These are phyloP conservation scores for Sipha maydis DNA, from an alignment of 2,888 invertebrate species.

Conservation along the genomic window DNA sequence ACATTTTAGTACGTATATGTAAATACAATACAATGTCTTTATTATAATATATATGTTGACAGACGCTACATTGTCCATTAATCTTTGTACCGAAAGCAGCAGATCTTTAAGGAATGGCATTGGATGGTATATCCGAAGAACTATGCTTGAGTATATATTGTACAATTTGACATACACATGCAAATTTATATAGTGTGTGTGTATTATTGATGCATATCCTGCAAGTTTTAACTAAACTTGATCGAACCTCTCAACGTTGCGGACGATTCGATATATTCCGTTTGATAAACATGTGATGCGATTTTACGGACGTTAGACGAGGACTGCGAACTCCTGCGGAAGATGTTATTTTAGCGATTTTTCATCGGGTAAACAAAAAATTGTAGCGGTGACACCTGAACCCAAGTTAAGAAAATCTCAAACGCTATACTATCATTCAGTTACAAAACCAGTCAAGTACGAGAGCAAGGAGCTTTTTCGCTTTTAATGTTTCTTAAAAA, in stretches of 20 bases:
- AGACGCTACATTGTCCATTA: slow-evolving; percentile 4
- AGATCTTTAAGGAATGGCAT: neutral
- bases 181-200: no score
- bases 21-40: no score
- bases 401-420: neutral
- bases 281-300: neutral
- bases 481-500: neutral
- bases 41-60: neutral
- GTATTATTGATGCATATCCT: neutral
- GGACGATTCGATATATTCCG: no score
- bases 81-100: neutral
- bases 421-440: neutral
- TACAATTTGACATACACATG: no score
- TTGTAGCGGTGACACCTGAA: neutral
- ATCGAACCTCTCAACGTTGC: neutral
- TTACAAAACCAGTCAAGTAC: slow-evolving; percentile 10
- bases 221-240: no score
- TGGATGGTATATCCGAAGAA: neutral
- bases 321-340: neutral
- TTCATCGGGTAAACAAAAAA: neutral
- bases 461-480: neutral
- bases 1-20: no score
- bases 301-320: neutral
- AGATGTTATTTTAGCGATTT: neutral
- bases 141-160: neutral